Percentiles rank a stretch among this genome's conserved stretches.
These are phyloP conservation scores for Lithophane ornitopus DNA, from an alignment of 2,888 invertebrate genomes.

Conservation along the genomic window DNA sequence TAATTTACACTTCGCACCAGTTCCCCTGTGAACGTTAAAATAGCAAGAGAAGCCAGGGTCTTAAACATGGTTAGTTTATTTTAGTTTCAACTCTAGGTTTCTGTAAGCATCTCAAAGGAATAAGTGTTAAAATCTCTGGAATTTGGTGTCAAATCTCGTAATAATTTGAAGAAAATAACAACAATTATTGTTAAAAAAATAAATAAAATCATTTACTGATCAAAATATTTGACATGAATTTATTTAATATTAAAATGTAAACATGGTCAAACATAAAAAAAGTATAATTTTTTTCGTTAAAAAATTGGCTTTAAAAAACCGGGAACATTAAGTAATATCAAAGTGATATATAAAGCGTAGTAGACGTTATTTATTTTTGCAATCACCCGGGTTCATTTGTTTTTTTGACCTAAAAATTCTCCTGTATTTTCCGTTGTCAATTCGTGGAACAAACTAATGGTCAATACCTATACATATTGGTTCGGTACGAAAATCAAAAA, in stretches of 20 bases:
- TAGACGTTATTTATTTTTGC: background rate
- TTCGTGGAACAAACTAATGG: background rate
- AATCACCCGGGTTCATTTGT: background rate
- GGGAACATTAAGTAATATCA: background rate
- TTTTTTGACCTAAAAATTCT: background rate
- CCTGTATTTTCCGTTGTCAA: background rate
- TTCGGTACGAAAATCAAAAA: background rate
- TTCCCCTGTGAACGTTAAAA: constrained; percentile 39
- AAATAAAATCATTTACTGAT: background rate
- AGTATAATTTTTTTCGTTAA: background rate
- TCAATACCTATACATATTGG: background rate
- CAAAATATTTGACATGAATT: background rate
- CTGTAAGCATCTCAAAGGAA: background rate
- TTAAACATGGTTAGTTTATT: constrained; percentile 45
- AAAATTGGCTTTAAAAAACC: background rate
- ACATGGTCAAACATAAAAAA: too few relatives aligned
- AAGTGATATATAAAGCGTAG: background rate
- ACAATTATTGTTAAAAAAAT: too few relatives aligned
- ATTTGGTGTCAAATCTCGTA: too few relatives aligned
- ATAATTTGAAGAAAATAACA: background rate
- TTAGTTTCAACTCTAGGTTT: constrained; percentile 18
- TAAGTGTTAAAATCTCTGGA: constrained; percentile 2
- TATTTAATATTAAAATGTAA: background rate
- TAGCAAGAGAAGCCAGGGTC: constrained; percentile 31
- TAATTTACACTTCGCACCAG: constrained; percentile 58